phyloP scores from a whole-genome alignment of 1,140 invertebrate genomes.

The Hermetia illucens region DNA sequence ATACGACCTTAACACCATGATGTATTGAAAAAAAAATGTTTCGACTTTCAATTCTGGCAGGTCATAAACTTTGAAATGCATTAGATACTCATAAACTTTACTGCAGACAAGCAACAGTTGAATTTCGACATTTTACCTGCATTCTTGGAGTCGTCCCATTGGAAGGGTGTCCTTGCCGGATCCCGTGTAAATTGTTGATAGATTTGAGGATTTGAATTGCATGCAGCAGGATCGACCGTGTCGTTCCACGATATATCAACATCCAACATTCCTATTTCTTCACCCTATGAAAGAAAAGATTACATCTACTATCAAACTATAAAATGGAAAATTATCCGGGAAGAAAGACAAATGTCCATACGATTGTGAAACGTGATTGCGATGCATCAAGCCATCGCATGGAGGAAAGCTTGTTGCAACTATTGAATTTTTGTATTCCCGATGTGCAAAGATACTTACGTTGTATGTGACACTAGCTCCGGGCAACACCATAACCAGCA shows the following conservation, averaged over 20 bases:
- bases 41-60: constrained; percentile 27
- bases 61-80: no score
- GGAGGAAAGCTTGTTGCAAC: constrained; percentile 18
- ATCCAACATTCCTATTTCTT: constrained; percentile 68
- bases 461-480: constrained; percentile 55
- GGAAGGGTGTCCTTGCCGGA: constrained; percentile 58
- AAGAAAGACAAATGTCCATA: no score
- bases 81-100: no score
- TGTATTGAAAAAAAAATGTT: constrained; percentile 24
- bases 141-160: constrained; percentile 50
- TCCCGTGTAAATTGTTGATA: constrained; percentile 42
- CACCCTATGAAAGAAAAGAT: no score
- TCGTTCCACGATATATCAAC: constrained; percentile 38
- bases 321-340: no score
- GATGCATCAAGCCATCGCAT: no score
- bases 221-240: constrained; percentile 41
- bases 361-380: no score
- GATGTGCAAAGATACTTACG: constrained; percentile 31
- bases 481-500: constrained; percentile 44
- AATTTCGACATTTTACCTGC: no score
- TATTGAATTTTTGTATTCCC: constrained; percentile 16
- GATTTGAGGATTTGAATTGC: constrained; percentile 37
- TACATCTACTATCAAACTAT: no score
- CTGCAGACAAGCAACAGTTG: no score
- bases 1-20: constrained; percentile 12